Evolutionary conservation across 2,113 vertebrate genomes (phyloP).

Genomic region (Dipodomys ordii): DNA sequence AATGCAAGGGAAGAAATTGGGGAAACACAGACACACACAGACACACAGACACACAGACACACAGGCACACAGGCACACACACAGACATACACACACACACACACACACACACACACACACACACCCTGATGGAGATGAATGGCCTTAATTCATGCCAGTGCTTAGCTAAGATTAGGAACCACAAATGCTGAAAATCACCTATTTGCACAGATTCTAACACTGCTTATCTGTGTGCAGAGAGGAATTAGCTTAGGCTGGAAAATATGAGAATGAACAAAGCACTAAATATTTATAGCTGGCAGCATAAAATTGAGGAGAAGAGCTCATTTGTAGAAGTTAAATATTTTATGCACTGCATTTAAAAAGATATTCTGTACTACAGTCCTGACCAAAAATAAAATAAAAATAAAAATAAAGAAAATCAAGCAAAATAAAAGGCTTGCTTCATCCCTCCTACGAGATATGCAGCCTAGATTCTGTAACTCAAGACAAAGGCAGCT

Average conservation of each 20-base stretch:
- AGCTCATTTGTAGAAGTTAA: slow-evolving; percentile 77
- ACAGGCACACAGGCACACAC: background rate
- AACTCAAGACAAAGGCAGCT: background rate
- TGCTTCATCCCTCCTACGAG: background rate
- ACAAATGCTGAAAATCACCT: slow-evolving; percentile 36
- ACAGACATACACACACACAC: too few species aligned
- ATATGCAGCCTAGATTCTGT: background rate
- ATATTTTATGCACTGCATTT: slow-evolving; percentile 71
- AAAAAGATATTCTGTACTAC: slow-evolving; percentile 43
- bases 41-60: too few species aligned
- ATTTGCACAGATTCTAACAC: slow-evolving; percentile 50
- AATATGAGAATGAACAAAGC: slow-evolving; percentile 66
- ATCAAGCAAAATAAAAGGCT: slow-evolving; percentile 61
- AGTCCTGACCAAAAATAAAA: slow-evolving; percentile 46
- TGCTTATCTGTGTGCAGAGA: slow-evolving; percentile 60
- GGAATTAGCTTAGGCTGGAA: slow-evolving; percentile 61
- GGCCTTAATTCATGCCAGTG: slow-evolving; percentile 1
- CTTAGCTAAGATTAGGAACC: slow-evolving; percentile 47
- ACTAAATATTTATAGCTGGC: slow-evolving; percentile 74
- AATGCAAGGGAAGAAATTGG: background rate
- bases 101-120: background rate
- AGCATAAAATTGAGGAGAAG: slow-evolving; percentile 58
- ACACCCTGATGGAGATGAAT: slow-evolving; percentile 6
- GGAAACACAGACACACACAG: background rate
- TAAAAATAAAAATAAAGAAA: background rate